Percentiles rank a stretch among this genome's conserved stretches.
Evolutionary conservation across 1,140 invertebrate species (phyloP).

Genomic region (Formica exsecta): DNA sequence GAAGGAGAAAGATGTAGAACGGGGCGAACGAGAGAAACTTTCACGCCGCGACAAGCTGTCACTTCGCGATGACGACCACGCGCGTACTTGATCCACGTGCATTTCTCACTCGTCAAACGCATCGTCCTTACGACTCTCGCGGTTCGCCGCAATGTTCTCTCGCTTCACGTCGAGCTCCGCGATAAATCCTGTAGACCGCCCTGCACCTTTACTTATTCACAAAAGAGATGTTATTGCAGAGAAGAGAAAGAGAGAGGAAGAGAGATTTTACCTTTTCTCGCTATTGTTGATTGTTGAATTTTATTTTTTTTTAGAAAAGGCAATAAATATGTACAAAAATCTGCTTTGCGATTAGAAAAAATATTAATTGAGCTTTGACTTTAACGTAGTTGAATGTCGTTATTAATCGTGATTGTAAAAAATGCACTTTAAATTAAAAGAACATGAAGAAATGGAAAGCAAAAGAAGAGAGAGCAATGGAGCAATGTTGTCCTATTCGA

Average conservation of each 20-base stretch:
- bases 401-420: conserved; percentile 15
- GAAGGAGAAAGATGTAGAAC: background rate
- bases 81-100: background rate
- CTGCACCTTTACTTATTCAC: conserved; percentile 10
- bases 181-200: background rate
- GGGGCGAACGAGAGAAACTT: background rate
- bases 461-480: background rate
- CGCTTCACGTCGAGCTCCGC: conserved; percentile 24
- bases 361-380: background rate
- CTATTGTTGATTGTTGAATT: background rate
- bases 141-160: conserved; percentile 41
- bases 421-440: background rate
- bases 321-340: conserved; percentile 28
- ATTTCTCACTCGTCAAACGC: conserved; percentile 15
- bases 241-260: background rate
- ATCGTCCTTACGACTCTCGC: conserved; percentile 40
- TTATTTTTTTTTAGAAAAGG: conserved; percentile 27
- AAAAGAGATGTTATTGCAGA: conserved; percentile 46
- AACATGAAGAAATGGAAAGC: background rate
- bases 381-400: background rate
- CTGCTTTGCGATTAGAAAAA: conserved; percentile 12
- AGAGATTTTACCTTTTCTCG: conserved; percentile 35
- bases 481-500: background rate
- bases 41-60: conserved; percentile 17
- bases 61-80: background rate